phyloP scores from a whole-genome alignment of 2,797 vertebrate genomes.

The Pseudopleuronectes americanus region DNA sequence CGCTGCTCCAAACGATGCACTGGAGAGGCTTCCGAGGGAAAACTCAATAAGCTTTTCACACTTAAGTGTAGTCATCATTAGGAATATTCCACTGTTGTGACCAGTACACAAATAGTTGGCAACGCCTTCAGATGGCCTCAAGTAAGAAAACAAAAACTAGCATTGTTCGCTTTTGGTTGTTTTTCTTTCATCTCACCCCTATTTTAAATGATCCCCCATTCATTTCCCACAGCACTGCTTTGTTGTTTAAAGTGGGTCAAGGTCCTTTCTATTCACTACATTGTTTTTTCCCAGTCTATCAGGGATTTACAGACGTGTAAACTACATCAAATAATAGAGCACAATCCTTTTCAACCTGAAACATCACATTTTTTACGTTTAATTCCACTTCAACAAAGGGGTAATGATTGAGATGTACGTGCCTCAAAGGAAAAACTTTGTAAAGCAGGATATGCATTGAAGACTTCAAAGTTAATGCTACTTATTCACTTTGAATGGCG shows the following conservation, averaged over 20 bases:
- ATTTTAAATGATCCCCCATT: slow-evolving; percentile 56
- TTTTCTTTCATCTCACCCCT: slow-evolving; percentile 59
- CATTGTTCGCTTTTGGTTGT: slow-evolving; percentile 47
- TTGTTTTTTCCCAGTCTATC: slow-evolving; percentile 52
- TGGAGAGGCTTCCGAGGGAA: slow-evolving; percentile 73
- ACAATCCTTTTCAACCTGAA: slow-evolving; percentile 25
- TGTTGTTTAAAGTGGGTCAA: slow-evolving; percentile 73
- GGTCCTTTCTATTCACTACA: slow-evolving; percentile 60
- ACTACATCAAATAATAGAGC: slow-evolving; percentile 24
- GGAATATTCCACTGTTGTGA: slow-evolving; percentile 76
- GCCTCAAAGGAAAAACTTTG: not conserved
- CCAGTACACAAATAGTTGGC: slow-evolving; percentile 67
- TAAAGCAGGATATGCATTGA: too few species aligned
- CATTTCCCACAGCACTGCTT: slow-evolving; percentile 59
- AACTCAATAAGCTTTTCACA: slow-evolving; percentile 81
- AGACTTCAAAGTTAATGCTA: too few species aligned
- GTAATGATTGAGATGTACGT: slow-evolving; percentile 13
- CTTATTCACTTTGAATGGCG: too few species aligned
- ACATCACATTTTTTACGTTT: slow-evolving; percentile 16
- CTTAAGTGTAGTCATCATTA: slow-evolving; percentile 77
- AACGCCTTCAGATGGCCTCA: slow-evolving; percentile 45
- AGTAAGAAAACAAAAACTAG: slow-evolving; percentile 18
- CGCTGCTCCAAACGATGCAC: slow-evolving; percentile 77
- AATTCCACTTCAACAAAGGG: slow-evolving; percentile 5
- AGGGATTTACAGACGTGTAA: slow-evolving; percentile 33